Base-by-base conservation (phyloP, 1,140 invertebrate species). In the Xylocopa sonorina region DNA sequence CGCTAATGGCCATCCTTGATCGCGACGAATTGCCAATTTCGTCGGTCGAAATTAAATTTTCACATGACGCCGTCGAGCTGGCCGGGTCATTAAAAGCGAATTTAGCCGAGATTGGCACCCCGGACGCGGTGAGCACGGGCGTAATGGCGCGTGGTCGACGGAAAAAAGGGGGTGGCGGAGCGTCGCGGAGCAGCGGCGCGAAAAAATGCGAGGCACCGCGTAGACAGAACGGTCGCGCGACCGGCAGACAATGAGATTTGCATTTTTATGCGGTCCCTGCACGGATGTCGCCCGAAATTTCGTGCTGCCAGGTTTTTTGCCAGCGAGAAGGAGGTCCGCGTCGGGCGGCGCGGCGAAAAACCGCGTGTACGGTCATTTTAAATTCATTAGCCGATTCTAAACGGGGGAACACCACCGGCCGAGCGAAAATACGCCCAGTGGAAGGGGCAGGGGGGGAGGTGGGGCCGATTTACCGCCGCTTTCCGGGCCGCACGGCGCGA, bases 321-420 rank as follows among this genome's bases (percentile, higher is more conserved):
- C n/a, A 16, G n/a, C 16, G 32, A 4, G 21, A 21, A n/a, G 5
- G 1, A 27, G 24, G 29, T 14, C 7, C 10, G 9, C 10, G 21
- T n/a, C 10, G 24, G 32, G 55, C 63, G 46, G n/a, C 55, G 55
- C 48, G 66, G 74, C 63, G 81, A 86, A 88, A 88, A 87, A 88
- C 78, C 32, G 3, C 75, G 18, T n/a, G n/a, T 80, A 84, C 84
- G 79, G 81, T 88, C 83, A 87, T 88, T 89, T 84, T 86, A 90
- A 90, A 90, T 89, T 90, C 89, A 90, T 90, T 90, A 90, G 86
- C 43, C 72, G 66, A 82, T 86, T 82, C 75, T 83, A 75, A 68
- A 88, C 71, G 84, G 64, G n/a, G n/a, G n/a, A n/a, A n/a, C 6
- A 21, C 24, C 43, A 32, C 27, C n/a, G 18, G 43, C 7, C 18